Base-by-base conservation (phyloP, 1,140 invertebrate species). In the Drosophila aff. region DNA sequence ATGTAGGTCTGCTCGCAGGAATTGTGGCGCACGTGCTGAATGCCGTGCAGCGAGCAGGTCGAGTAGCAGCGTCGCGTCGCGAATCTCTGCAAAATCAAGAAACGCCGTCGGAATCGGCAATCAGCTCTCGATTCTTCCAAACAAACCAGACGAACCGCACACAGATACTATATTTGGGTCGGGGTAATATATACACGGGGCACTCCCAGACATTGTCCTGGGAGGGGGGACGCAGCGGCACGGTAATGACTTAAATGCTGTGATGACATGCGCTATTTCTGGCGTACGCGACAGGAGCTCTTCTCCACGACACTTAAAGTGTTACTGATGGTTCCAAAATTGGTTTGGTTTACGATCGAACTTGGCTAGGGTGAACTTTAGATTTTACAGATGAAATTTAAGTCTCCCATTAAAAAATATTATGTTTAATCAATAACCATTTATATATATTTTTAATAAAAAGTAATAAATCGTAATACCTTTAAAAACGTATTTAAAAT, bases 1-100 rank as follows among this genome's bases (percentile, higher is more conserved):
- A 96, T 96, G 94, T 95, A 96, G 90, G 95, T 96, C 93, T 96
- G 95, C 94, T 96, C 95, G 93, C 95, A 96, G 93, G 95, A 96
- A 92, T 96, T 96, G 93, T 96, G 95, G 76, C 95, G 94, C 91
- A 95, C 93, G 92, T 94, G 94, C 91, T 95, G 94, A 83, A 95
- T 95, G 83, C 95, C 94, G 92, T 95, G 94, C 73, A 95, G 93
- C 63, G 94, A 95, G 89, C 94, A 95, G 79, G 95, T 95, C 75
- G 95, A 96, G 93, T 96, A 96, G 94, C 96, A 96, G 76, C 95
- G 94, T 76, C 95, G 94, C 64, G 95, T 96, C 74, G 95, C 95
- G 93, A 96, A 96, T 93, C 94, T 95, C 95, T 96, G 95, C 75
- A 95, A 95, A 93, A 94, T 62, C 43, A 79, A 61, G 76, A 71